Evolutionary conservation across 2,113 vertebrate genomes (phyloP), one percentile per base, ranked within the genome.

Genomic region (Saguinus imperator): DNA sequence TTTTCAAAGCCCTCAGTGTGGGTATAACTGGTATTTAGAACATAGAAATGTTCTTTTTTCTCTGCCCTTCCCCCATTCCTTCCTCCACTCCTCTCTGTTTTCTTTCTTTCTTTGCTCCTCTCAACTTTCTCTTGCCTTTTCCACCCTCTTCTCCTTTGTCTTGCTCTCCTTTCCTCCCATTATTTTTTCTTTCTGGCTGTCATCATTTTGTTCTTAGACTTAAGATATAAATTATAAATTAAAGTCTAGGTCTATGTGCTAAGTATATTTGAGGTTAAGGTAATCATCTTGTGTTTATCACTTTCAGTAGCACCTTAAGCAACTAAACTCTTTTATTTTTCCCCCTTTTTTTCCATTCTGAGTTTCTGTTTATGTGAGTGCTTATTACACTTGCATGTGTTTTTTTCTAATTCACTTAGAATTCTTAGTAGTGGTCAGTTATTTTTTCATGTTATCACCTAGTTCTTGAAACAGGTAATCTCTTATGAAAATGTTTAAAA

Each of bases 401-500:
- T 93, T 94, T 93, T 87, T 92, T 25, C 27, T 66, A 72, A 48
- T 70, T 92, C 11, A 84, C 40, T 58, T 72, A 84, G 82, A 83
- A 43, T 93, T 12, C 32, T 95, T 84, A 93, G 87, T 92, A 87
- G n/a, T 45, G 11, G 52, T 50, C 43, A 96, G 92, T 93, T 91
- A 89, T 70, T 91, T 70, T 48, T 91, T 96, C 66, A 85, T 92
- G 91, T 97, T 83, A 87, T 87, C 75, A 95, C 37, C 25, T 86
- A 45, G 25, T 66, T 94, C 73, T 91, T 91, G 14, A 94, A 95
- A 13, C n/a, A 93, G 94, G 37, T 45, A 76, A 11, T 4, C 29
- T 95, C 72, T 80, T 87, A 50, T 64, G 79, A 88, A 96, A 94
- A 75, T 80, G 18, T 52, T 89, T 80, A 52, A 96, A 94, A 80